Evolutionary conservation across 2,888 invertebrate genomes (phyloP), one percentile per base, ranked within the genome.

Genomic region (Adineta ricciae): DNA sequence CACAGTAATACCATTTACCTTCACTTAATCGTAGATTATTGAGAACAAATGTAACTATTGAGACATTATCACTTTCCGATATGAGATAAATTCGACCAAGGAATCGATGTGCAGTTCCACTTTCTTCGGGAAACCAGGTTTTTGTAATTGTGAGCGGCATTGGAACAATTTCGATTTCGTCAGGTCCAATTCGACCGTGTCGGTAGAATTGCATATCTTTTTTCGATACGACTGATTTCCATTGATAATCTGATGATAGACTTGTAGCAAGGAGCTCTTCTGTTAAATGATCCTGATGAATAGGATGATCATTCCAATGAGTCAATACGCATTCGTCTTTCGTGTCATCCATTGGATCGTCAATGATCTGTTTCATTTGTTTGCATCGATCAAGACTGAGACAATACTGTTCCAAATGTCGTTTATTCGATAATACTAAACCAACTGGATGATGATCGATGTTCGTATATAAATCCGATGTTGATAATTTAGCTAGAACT

Each of bases 1-100:
- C n/a, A 41, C 78, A 78, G n/a, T 78, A 78, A 19, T 78, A 78
- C 78, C 78, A 78, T 24, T 78, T 78, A 41, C 78, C 78, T 41
- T 78, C 24, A 78, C 41, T 78, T 3, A 78, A 24, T n/a, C 24
- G 24, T 11, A 78, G 5, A 78, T 78, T 41, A 24, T 78, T 41
- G 14, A 78, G 9, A n/a, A 24, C 21, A 41, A 41, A 78, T 8
- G 78, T 41, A 2, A 41, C 24, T 24, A 78, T 11, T 0, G 1
- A 3, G 1, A 9, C 2, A 16, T 0, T 5, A 1, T 11, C 2
- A 4, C 11, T 4, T 4, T 46, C 8, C 5, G 3, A 2, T 27
- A 16, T 32, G 2, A 24, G 4, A 78, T 21, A 2, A 8, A 78
- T 41, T 24, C 41, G 41, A 1, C 78, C 78, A 24, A 3, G 7